These are phyloP conservation scores for Anguilla rostrata DNA, from an alignment of 2,113 vertebrate genomes.

Conservation along the genomic window DNA sequence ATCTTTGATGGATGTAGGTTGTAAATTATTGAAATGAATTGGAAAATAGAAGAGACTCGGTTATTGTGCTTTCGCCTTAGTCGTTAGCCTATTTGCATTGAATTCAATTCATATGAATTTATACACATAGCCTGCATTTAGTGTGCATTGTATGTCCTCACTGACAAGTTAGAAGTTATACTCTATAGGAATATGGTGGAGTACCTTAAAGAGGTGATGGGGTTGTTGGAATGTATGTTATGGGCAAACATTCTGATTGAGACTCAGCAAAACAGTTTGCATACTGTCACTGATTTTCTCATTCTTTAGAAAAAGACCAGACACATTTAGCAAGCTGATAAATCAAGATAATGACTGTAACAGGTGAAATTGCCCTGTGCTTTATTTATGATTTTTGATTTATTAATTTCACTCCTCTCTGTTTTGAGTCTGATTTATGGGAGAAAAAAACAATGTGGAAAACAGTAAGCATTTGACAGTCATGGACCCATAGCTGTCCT, in stretches of 20 bases:
- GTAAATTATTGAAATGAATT: neutral
- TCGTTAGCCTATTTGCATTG: neutral
- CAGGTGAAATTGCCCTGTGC: neutral
- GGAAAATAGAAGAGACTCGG: neutral
- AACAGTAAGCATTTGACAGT: neutral
- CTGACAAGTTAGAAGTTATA: neutral
- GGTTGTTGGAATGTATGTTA: neutral
- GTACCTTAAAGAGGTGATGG: neutral
- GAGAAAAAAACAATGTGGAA: neutral
- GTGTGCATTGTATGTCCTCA: neutral
- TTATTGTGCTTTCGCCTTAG: neutral
- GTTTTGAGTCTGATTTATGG: neutral
- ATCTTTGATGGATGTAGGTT: neutral
- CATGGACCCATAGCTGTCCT: neutral
- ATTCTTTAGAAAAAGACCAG: neutral
- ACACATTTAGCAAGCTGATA: too few species aligned
- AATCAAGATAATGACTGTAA: neutral
- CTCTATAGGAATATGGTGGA: neutral
- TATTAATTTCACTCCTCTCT: neutral
- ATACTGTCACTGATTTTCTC: neutral
- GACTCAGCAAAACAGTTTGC: too few species aligned
- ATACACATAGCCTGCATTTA: neutral
- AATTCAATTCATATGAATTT: neutral
- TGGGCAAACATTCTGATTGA: neutral
- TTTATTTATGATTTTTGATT: neutral